Evolutionary conservation across 2,113 vertebrate genomes (phyloP).

Genomic region (Gymnorhina tibicen): DNA sequence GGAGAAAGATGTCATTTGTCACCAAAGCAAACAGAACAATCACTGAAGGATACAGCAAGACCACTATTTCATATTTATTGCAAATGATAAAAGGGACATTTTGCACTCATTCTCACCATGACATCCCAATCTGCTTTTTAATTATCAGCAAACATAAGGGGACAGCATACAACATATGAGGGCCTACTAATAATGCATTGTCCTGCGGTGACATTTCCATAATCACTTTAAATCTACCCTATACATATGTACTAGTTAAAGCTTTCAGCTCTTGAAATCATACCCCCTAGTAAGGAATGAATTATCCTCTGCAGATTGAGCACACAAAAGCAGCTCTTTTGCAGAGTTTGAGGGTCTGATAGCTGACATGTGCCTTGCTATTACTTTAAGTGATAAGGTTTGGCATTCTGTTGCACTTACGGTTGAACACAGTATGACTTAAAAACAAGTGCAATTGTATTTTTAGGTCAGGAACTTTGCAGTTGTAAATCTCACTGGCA

Average conservation of each 20-base stretch:
- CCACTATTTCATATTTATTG: conserved; percentile 74
- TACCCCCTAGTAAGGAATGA: conserved; percentile 28
- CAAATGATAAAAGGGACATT: conserved; percentile 55
- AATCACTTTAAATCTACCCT: conserved; percentile 47
- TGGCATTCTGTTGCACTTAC: background rate
- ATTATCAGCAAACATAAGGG: conserved; percentile 69
- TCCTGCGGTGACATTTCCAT: conserved; percentile 56
- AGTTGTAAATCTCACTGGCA: background rate
- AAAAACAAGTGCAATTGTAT: background rate
- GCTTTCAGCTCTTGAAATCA: conserved; percentile 36
- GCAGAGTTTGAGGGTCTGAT: background rate
- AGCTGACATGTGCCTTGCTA: background rate
- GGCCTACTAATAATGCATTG: conserved; percentile 40
- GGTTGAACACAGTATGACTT: background rate
- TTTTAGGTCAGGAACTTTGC: background rate
- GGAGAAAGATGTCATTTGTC: conserved; percentile 79
- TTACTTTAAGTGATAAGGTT: background rate
- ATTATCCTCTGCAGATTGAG: conserved; percentile 16
- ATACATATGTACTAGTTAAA: conserved; percentile 41
- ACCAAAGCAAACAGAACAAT: conserved; percentile 74
- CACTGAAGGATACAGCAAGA: conserved; percentile 70
- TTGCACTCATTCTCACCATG: conserved; percentile 51
- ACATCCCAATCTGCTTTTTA: conserved; percentile 67
- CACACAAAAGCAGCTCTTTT: background rate
- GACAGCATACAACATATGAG: conserved; percentile 32